Percentiles rank a stretch among this genome's conserved stretches.
These are phyloP conservation scores for Tenthredo amoena DNA, from an alignment of 2,888 invertebrate species.

Conservation along the genomic window DNA sequence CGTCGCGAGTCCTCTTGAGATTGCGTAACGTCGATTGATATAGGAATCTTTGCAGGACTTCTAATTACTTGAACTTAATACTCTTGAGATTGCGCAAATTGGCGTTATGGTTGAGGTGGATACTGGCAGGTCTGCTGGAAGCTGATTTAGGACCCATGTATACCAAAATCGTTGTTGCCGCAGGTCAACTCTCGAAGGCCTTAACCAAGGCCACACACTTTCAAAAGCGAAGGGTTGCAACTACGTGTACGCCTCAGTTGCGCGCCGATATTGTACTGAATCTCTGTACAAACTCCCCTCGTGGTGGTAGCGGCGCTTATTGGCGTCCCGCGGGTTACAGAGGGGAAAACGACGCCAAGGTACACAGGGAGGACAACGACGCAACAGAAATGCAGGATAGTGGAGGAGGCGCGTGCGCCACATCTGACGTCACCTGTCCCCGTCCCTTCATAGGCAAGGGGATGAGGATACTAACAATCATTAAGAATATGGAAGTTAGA, in stretches of 20 bases:
- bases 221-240: slow-evolving; percentile 44
- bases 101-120: slow-evolving; percentile 68
- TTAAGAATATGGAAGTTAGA: neutral
- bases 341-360: slow-evolving; percentile 59
- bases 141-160: slow-evolving; percentile 73
- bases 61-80: slow-evolving; percentile 70
- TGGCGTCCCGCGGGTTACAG: slow-evolving; percentile 32
- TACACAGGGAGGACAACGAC: slow-evolving; percentile 57
- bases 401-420: slow-evolving; percentile 53
- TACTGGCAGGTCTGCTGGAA: slow-evolving; percentile 63
- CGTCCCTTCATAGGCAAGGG: neutral
- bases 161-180: slow-evolving; percentile 59
- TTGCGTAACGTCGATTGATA: slow-evolving; percentile 22
- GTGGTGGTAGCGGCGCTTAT: slow-evolving; percentile 58
- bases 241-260: slow-evolving; percentile 64
- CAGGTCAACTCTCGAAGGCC: slow-evolving; percentile 43
- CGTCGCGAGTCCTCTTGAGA: slow-evolving; percentile 16
- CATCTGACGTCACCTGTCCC: slow-evolving; percentile 58
- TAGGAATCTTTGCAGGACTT: neutral
- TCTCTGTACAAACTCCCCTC: slow-evolving; percentile 57
- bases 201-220: slow-evolving; percentile 24
- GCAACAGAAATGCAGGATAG: slow-evolving; percentile 53
- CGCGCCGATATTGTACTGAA: slow-evolving; percentile 73
- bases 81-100: slow-evolving; percentile 70
- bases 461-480: neutral